Conservation (phyloP, 2,113 vertebrate species). For the Gobius niger region DNA sequence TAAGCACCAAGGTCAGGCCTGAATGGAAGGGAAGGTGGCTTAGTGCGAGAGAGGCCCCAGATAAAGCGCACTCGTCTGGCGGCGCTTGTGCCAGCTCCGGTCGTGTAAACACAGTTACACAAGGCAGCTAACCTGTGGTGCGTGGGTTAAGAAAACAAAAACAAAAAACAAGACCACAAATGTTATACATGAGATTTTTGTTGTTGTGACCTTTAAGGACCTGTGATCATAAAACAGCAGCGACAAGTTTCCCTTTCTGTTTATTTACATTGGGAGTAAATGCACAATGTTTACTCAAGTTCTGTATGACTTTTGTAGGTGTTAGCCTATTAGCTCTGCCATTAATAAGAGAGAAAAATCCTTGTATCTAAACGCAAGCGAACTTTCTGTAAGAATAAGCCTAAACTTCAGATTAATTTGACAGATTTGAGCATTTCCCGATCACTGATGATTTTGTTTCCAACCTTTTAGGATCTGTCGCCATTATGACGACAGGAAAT, state of each 20-base stretch:
- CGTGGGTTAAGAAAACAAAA: conserved; percentile 1
- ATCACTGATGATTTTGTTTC: background rate
- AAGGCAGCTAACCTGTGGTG: conserved; percentile 47
- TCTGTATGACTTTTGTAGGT: no score
- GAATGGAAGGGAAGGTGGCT: conserved; percentile 75
- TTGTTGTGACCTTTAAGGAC: conserved; percentile 16
- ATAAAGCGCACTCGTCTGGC: conserved; percentile 72
- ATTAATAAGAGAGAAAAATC: no score
- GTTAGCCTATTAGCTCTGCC: no score
- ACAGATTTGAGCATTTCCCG: background rate
- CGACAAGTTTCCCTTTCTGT: background rate
- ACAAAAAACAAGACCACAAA: conserved; percentile 3
- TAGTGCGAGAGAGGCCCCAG: conserved; percentile 67
- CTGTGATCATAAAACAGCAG: background rate
- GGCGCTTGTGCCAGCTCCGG: conserved; percentile 47
- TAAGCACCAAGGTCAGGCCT: conserved; percentile 72
- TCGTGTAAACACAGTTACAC: conserved; percentile 71
- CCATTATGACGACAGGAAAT: background rate
- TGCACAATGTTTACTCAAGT: no score
- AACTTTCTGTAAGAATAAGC: no score
- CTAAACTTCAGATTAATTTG: no score
- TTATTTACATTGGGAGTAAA: no score
- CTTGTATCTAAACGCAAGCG: no score
- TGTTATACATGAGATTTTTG: conserved; percentile 33
- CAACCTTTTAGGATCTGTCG: background rate